Base-by-base conservation (phyloP, 2,888 invertebrate genomes). In the Kuschelorhynchus macadamiae region DNA sequence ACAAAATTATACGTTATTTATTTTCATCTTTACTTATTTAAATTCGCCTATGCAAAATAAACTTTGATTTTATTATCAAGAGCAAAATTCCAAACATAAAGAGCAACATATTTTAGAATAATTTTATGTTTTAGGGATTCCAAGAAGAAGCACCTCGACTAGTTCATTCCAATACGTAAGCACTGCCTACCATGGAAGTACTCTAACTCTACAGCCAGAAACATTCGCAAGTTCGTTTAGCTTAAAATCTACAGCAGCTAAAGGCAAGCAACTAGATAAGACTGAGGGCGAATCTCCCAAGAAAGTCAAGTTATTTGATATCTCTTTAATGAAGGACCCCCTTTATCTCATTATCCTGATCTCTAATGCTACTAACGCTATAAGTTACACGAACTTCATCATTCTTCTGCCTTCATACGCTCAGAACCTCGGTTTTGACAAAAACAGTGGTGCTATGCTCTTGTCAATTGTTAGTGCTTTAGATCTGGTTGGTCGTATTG, bases 311-410 rank as follows among this genome's bases (percentile, higher is more conserved):
- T 91, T 93, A 76, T 92, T 94, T 76, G 94, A 94, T 77, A 77
- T 92, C 0, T 86, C 90, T 17, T 81, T 95, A 0, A 80, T 95
- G 0, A 90, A 87, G 80, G 93, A 95, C 79, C 93, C 94, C 0
- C 87, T 93, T 50, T 95, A 94, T 78, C 85, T 95, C 60, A 90
- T 95, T 0, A 93, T 95, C 66, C 81, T 95, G 16, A 90, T 94
- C 77, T 94, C 71, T 0, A 94, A 94, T 77, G 94, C 92, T 44
- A 93, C 94, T 0, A 93, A 92, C 71, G 95, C 94, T 0, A 92
- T 95, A 52, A 92, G 94, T 67, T 94, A 94, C 76, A 94, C 94
- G 0, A 95, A 95, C 78, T 94, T 95, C 74, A 90, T 94, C 1
- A 94, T 95, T 52, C 80, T 94, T 14, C 86, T 95, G 16, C 94